Base-by-base conservation (phyloP, 2,797 vertebrate species). In the Tragopan temminckii region DNA sequence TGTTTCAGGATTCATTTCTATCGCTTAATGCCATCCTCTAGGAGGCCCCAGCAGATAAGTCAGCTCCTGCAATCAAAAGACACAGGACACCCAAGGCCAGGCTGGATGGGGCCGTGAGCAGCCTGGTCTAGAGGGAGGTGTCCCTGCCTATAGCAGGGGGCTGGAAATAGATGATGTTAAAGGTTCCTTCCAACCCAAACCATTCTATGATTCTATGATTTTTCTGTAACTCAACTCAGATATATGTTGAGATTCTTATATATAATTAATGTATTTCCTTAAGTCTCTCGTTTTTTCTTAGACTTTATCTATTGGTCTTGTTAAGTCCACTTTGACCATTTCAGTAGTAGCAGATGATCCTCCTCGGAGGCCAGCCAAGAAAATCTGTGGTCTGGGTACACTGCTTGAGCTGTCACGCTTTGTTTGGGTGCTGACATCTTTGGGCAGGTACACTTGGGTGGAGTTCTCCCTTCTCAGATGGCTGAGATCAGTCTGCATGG, bases 401-500 rank as follows among this genome's bases (percentile, higher is more conserved):
- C 93, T 97, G 84, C 96, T 98, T 3, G 96, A 91, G 19, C 80
- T 90, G 13, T 99, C 98, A n/a, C 23, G 94, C 93, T 97, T 98
- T 17, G 97, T 98, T 89, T 99, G 99, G 24, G 97, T 98, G 76
- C 94, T 42, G 1, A 7, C 93, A 1, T 98, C 84, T 81, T 98
- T 99, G 6, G 94, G 93, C 38, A 91, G 92, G 92, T 98, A 99
- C 3, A 98, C 98, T 89, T 99, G 99, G n/a, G 98, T 97, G 88
- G 5, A 72, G 74, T 98, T 99, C 8, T 99, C 98, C 94, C 99
- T 98, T 90, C 98, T 98, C 98, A 99, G 98, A 85, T 99, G 98
- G 95, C 99, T 99, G 92, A 98, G 93, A 42, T 99, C 90, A 7
- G 99, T 99, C 96, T 99, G 99, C 46, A 97, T 80, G 0, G 98